Conservation (phyloP, 2,888 invertebrate genomes). For the Lamproptera curius region DNA sequence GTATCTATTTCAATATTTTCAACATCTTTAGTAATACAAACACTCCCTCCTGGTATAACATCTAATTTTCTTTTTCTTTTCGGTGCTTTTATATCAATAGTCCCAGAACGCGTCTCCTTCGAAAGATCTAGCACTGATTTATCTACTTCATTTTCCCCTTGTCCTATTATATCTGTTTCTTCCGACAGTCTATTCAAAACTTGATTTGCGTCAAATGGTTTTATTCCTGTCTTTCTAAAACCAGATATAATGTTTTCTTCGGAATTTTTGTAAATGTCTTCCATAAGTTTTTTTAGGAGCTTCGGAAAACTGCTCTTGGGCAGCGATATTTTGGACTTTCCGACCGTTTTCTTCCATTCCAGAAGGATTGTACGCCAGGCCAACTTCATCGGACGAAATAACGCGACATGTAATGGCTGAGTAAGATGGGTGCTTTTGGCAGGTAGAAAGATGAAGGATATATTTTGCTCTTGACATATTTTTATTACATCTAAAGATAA, state of each 20-base stretch:
- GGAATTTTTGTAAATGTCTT: conserved; percentile 15
- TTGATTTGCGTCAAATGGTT: conserved; percentile 15
- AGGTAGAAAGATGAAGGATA: background rate
- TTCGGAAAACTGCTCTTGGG: conserved; percentile 27
- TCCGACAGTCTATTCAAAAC: background rate
- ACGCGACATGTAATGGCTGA: background rate
- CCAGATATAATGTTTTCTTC: conserved; percentile 22
- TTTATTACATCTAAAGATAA: background rate
- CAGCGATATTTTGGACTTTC: conserved; percentile 18
- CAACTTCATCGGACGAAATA: conserved; percentile 19
- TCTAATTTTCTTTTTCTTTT: too few species aligned
- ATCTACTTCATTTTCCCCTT: too few species aligned
- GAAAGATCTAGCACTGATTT: too few species aligned
- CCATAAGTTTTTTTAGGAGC: conserved; percentile 22
- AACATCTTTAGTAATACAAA: too few species aligned
- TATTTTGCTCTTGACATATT: background rate
- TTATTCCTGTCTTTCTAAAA: conserved; percentile 25
- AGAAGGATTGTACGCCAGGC: conserved; percentile 23
- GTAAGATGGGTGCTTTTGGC: background rate
- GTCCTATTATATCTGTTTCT: too few species aligned
- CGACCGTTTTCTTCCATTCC: conserved; percentile 25
- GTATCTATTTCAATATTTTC: too few species aligned
- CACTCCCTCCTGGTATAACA: too few species aligned
- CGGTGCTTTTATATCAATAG: too few species aligned
- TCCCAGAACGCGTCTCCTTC: too few species aligned